Percentiles rank a stretch among this genome's conserved stretches.
Conservation (phyloP, 1,140 invertebrate genomes). For the Bactericera cockerelli region DNA sequence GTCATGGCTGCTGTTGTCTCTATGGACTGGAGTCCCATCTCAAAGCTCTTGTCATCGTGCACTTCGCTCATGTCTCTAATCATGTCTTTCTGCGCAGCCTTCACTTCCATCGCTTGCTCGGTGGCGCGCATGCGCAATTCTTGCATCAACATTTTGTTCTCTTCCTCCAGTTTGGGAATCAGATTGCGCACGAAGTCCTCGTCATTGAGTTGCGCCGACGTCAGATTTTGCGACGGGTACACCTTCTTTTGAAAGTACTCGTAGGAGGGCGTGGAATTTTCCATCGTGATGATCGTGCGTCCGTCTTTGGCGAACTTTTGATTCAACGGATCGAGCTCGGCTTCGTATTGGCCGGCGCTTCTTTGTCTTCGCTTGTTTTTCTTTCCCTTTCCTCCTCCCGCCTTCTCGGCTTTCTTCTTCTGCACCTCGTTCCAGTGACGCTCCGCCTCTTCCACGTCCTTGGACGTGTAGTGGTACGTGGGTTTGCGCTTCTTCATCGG, state of each 20-base stretch:
- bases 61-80: not conserved
- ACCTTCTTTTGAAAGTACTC: not conserved
- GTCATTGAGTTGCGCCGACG: not conserved
- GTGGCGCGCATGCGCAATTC: not conserved
- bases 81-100: not conserved
- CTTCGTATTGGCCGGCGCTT: not conserved
- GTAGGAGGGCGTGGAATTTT: not conserved
- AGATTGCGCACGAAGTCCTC: not conserved
- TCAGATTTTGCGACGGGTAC: not conserved
- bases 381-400: not conserved
- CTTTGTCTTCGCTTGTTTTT: not conserved
- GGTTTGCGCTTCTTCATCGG: not conserved
- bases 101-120: not conserved
- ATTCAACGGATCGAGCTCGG: not conserved
- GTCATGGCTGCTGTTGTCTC: not conserved
- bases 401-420: not conserved
- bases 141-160: not conserved
- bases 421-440: not conserved
- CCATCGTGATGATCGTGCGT: not conserved
- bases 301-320: not conserved
- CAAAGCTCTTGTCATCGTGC: not conserved
- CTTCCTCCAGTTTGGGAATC: not conserved
- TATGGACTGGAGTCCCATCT: not conserved
- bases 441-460: not conserved
- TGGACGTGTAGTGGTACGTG: not conserved